Base-by-base conservation (phyloP, 1,140 invertebrate species). In the Meloidogyne hapla region DNA sequence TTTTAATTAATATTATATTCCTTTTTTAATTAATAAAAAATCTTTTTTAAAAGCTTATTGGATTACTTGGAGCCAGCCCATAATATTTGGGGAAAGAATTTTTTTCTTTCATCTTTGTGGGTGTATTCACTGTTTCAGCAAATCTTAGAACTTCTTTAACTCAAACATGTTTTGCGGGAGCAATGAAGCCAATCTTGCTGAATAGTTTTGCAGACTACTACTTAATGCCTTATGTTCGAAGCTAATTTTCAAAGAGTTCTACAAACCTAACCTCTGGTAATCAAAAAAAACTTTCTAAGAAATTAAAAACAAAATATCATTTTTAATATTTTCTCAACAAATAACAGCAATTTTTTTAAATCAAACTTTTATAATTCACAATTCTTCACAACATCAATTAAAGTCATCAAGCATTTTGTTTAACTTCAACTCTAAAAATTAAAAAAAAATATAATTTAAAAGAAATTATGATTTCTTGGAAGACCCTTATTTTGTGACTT, bases 321-420 rank as follows among this genome's bases (percentile, higher is more conserved):
- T 33, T 33, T 33, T 42, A 67, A 42, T 67, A n/a, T 67, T 26
- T 65, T 25, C 40, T 33, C 21, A 67, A 67, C 65, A 67, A 28
- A 42, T 38, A 67, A 67, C 40, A 67, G 61, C 70, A 72, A 21
- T 72, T 74, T 74, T n/a, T 48, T 15, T n/a, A n/a, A n/a, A 13
- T 26, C 28, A 75, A 75, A 63, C 12, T 23, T 62, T 56, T 42
- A 23, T 21, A 38, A 67, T 25, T 64, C 12, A 3, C 61, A 12
- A 56, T 33, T 12, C 18, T 48, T 56, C 45, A 13, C 28, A 9
- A 28, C 13, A 25, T 2, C 18, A 33, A 33, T 66, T 28, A 21
- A 1, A 18, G 13, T 66, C n/a, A 18, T 73, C 48, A 28, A 38
- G 28, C 28, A n/a, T n/a, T 21, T 15, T n/a, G 38, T 64, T 63